These are phyloP conservation scores for Agonum fuliginosum DNA, from an alignment of 2,888 invertebrate species.

Conservation along the genomic window DNA sequence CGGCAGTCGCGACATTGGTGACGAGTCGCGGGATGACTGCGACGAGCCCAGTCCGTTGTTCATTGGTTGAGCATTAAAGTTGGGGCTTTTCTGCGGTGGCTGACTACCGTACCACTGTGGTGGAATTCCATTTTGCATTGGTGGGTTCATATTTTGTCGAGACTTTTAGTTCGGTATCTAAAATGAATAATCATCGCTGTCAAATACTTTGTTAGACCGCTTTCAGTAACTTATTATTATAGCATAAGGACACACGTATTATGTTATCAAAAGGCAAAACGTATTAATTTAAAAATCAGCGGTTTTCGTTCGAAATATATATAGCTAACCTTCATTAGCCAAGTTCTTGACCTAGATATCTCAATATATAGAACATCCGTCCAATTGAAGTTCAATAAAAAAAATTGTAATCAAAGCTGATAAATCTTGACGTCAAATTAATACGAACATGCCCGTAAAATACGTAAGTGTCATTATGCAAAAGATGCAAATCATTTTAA, in stretches of 20 bases:
- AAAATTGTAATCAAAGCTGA: conserved; percentile 7
- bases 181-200: conserved; percentile 26
- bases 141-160: conserved; percentile 48
- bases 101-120: conserved; percentile 45
- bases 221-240: not conserved
- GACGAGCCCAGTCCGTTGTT: conserved; percentile 70
- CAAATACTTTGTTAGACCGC: not conserved
- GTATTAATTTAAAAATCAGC: conserved; percentile 13
- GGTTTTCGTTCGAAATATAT: not conserved
- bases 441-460: conserved; percentile 34
- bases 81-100: conserved; percentile 23
- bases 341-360: conserved; percentile 57
- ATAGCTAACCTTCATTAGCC: conserved; percentile 47
- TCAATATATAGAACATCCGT: conserved; percentile 16
- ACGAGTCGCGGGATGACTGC: conserved; percentile 71
- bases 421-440: conserved; percentile 23
- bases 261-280: not conserved
- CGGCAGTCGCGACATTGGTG: conserved; percentile 67
- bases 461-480: conserved; percentile 48
- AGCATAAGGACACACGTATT: conserved; percentile 3
- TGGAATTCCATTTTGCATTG: conserved; percentile 54
- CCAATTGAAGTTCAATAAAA: conserved; percentile 31
- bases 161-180: conserved; percentile 46
- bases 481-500: conserved; percentile 58
- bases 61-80: not conserved